Percentiles rank a stretch among this genome's conserved stretches.
phyloP scores from a whole-genome alignment of 1,140 invertebrate species.

The Temnothorax longispinosus region DNA sequence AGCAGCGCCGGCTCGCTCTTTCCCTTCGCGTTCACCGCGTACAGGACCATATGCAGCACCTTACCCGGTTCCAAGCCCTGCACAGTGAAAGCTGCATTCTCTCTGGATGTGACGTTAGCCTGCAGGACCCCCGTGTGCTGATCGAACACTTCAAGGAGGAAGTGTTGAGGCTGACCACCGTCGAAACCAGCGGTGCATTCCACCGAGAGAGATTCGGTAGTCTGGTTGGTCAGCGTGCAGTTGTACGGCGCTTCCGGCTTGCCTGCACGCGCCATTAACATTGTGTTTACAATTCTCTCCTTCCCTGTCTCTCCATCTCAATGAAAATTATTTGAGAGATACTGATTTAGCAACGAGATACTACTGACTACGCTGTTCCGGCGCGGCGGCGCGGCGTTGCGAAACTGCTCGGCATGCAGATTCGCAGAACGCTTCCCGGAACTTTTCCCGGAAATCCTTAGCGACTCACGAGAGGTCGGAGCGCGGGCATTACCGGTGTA shows the following conservation, averaged over 20 bases:
- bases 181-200: constrained; percentile 93
- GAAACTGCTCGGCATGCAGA: constrained; percentile 7
- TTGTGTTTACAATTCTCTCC: constrained; percentile 43
- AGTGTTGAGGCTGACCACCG: constrained; percentile 90
- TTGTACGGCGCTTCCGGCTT: constrained; percentile 93
- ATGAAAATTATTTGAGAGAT: constrained; percentile 42
- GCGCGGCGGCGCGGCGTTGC: background rate
- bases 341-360: constrained; percentile 29
- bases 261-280: constrained; percentile 84
- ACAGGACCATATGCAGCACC: constrained; percentile 90
- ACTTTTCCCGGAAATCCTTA: constrained; percentile 56
- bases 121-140: constrained; percentile 88
- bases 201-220: constrained; percentile 91
- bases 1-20: constrained; percentile 92
- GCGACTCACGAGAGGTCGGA: constrained; percentile 19
- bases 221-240: constrained; percentile 92
- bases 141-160: constrained; percentile 91
- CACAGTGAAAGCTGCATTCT: constrained; percentile 89
- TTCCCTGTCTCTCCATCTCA: background rate
- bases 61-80: constrained; percentile 90
- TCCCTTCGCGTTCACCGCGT: constrained; percentile 94
- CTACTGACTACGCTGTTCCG: constrained; percentile 22
- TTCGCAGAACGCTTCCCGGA: constrained; percentile 8
- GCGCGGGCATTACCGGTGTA: background rate
- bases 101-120: constrained; percentile 89